Base-by-base conservation (phyloP, 2,797 vertebrate genomes). In the Labroides dimidiatus region DNA sequence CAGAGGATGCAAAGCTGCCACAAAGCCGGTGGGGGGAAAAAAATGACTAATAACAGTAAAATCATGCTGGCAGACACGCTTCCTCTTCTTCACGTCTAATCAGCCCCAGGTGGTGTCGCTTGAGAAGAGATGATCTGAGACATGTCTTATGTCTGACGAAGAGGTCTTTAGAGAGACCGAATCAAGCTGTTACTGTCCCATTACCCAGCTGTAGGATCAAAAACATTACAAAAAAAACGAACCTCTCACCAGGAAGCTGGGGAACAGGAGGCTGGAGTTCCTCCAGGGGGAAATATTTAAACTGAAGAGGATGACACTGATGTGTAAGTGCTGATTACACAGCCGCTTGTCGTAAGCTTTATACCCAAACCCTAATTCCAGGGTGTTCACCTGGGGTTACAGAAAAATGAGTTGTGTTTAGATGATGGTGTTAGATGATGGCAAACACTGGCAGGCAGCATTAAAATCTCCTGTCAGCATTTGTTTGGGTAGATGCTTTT, bases 191-290 rank as follows among this genome's bases (percentile, higher is more conserved):
- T 81, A 55, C 58, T 70, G 76, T 77, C 80, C 77, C 68, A 76
- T 84, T 81, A 84, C 64, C 62, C 88, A 86, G 82, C 80, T 85
- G 81, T 56, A 77, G 68, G 78, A 87, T 79, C 77, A 64, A 77
- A 82, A 78, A 59, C 44, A 63, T 49, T 24, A 61, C 12, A n/a
- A 45, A 69, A 78, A 20, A 45, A 6, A 45, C n/a, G 27, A 45
- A 14, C 20, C 41, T 33, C 47, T 69, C 72, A 55, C 60, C 14
- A 12, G 73, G 58, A 54, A 13, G 64, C 75, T 57, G 39, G 47
- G 64, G 44, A 84, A 72, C 75, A 75, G 70, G 71, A 81, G 53
- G 75, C 80, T 42, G 36, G 20, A 59, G 64, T 17, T 75, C 51
- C 63, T 75, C 77, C 42, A 43, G 42, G 43, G 57, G 63, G 65